Evolutionary conservation across 1,140 invertebrate species (phyloP).

Genomic region (Lepidurus packardi): DNA sequence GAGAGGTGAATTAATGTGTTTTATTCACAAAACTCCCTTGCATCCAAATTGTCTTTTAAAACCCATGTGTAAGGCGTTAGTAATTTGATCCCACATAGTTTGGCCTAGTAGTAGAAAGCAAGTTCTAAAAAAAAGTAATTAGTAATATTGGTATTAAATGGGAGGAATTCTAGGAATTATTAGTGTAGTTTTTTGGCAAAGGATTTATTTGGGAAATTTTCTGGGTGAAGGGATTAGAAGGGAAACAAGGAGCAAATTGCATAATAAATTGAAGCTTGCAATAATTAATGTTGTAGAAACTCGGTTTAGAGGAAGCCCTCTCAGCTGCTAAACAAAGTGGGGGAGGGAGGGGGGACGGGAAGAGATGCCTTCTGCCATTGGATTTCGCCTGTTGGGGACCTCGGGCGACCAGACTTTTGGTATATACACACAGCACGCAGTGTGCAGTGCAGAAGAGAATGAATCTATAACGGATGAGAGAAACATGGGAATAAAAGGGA

Average conservation of each 20-base stretch:
- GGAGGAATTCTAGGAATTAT: too few relatives aligned
- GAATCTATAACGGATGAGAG: slow-evolving; percentile 18
- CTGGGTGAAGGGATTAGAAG: background rate
- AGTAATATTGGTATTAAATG: too few relatives aligned
- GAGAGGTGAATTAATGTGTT: too few relatives aligned
- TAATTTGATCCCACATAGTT: too few relatives aligned
- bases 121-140: too few relatives aligned
- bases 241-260: background rate
- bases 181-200: too few relatives aligned
- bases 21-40: too few relatives aligned
- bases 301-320: background rate
- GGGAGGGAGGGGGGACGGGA: background rate
- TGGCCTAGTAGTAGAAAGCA: too few relatives aligned
- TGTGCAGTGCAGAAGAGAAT: background rate
- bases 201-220: background rate
- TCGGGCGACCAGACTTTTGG: background rate
- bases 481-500: slow-evolving; percentile 11
- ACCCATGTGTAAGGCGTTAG: too few relatives aligned
- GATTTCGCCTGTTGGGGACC: background rate
- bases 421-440: background rate
- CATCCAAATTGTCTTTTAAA: too few relatives aligned
- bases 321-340: background rate
- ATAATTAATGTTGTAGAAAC: slow-evolving; percentile 9
- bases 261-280: background rate
- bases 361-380: background rate